Conservation (phyloP, 2,888 invertebrate species). For the Shargacucullia verbasci region DNA sequence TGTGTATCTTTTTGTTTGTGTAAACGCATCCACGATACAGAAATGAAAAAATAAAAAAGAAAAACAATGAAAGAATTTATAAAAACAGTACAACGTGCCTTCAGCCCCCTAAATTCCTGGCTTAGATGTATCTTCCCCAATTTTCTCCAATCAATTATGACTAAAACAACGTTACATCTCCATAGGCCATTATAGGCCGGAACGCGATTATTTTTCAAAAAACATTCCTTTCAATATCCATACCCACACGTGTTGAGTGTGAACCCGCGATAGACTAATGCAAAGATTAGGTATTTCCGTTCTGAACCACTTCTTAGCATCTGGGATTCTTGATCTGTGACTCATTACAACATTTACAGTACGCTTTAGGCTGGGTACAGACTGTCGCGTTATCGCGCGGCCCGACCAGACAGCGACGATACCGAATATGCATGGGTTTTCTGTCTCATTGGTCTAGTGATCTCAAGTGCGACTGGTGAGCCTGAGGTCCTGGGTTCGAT, state of each 20-base stretch:
- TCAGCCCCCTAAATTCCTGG: neutral
- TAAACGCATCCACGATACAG: too few relatives aligned
- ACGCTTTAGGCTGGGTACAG: conserved; percentile 20
- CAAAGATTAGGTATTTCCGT: conserved; percentile 88
- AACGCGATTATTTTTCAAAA: conserved; percentile 71
- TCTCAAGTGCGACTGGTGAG: too few relatives aligned
- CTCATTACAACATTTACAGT: conserved; percentile 52
- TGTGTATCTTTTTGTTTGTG: too few relatives aligned
- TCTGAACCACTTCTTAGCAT: conserved; percentile 72
- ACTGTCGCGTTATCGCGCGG: too few relatives aligned
- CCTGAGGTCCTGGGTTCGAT: too few relatives aligned
- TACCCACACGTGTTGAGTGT: conserved; percentile 75
- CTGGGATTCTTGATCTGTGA: conserved; percentile 69
- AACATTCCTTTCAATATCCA: conserved; percentile 59
- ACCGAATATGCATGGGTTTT: too few relatives aligned
- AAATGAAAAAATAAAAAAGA: too few relatives aligned
- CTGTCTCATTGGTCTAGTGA: too few relatives aligned
- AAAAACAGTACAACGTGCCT: too few relatives aligned
- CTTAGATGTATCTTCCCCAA: neutral
- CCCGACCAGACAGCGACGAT: too few relatives aligned
- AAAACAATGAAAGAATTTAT: too few relatives aligned
- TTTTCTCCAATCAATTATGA: neutral
- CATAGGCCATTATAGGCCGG: conserved; percentile 59
- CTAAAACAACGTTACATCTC: conserved; percentile 19
- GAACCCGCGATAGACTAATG: conserved; percentile 79